Percentiles rank a stretch among this genome's conserved stretches.
Conservation (phyloP, 2,797 vertebrate species). For the Neostethus bicornis region DNA sequence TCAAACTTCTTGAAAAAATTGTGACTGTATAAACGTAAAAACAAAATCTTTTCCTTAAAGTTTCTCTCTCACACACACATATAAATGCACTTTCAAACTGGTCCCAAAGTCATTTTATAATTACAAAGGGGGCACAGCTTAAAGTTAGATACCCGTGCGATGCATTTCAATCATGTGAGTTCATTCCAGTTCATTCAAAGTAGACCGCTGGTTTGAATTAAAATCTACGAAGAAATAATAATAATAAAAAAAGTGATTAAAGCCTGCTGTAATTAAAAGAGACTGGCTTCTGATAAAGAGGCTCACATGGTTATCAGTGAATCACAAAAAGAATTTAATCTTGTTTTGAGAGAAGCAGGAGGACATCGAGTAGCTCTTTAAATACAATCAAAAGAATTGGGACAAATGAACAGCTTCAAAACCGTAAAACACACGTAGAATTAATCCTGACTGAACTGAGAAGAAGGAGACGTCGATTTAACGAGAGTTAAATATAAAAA, state of each 20-base stretch:
- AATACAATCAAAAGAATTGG: too few species aligned
- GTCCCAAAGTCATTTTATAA: neutral
- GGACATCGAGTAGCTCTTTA: too few species aligned
- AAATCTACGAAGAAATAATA: neutral
- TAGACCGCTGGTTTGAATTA: neutral
- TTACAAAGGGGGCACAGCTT: neutral
- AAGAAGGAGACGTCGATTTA: too few species aligned
- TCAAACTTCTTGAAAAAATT: neutral
- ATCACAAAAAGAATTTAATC: neutral
- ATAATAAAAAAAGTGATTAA: neutral
- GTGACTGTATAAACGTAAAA: neutral
- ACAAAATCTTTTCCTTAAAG: neutral
- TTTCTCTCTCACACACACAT: too few species aligned
- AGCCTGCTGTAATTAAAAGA: neutral
- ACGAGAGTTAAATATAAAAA: too few species aligned
- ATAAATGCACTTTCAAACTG: neutral
- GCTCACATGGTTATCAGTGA: too few species aligned
- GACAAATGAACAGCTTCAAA: too few species aligned
- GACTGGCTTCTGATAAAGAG: too few species aligned
- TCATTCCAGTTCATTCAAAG: neutral
- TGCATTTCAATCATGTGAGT: slow-evolving; percentile 8
- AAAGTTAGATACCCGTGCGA: neutral
- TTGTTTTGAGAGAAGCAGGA: neutral
- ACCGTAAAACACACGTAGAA: too few species aligned
- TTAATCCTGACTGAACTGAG: too few species aligned